Percentiles rank a stretch among this genome's conserved stretches.
phyloP scores from a whole-genome alignment of 2,797 vertebrate genomes.

The Artibeus lituratus region DNA sequence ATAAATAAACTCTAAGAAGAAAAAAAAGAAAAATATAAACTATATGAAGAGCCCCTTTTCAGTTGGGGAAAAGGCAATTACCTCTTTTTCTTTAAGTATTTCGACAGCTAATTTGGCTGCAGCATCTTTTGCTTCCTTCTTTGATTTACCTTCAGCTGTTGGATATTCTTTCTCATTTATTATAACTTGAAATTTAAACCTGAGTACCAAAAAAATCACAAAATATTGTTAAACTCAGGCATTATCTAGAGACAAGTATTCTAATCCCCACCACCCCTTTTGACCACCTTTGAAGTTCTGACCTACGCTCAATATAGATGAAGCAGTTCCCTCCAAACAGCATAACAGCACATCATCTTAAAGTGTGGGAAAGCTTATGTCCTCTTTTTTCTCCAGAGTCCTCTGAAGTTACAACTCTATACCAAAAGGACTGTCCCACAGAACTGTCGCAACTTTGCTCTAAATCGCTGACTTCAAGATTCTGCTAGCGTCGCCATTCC shows the following conservation, averaged over 20 bases:
- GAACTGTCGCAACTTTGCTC: background rate
- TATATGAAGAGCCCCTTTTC: background rate
- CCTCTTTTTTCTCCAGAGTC: background rate
- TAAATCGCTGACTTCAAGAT: background rate
- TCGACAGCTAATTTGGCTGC: constrained; percentile 72
- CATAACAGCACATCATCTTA: background rate
- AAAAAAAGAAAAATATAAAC: background rate
- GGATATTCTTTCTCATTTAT: constrained; percentile 37
- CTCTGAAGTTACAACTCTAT: background rate
- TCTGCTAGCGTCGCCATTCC: background rate
- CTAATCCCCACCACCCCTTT: background rate
- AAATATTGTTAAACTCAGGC: constrained; percentile 15
- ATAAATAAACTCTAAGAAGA: too few relatives aligned
- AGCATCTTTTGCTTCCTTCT: constrained; percentile 76
- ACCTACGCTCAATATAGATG: background rate
- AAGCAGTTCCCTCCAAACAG: background rate
- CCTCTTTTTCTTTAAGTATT: constrained; percentile 59
- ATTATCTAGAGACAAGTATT: background rate
- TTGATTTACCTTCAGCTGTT: constrained; percentile 71
- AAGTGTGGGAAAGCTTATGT: background rate
- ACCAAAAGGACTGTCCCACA: background rate
- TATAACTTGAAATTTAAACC: constrained; percentile 75
- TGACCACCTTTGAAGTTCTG: background rate
- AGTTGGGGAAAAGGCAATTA: background rate
- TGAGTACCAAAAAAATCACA: constrained; percentile 68